Conservation (phyloP, 2,113 vertebrate genomes). For the Grantiella picta region DNA sequence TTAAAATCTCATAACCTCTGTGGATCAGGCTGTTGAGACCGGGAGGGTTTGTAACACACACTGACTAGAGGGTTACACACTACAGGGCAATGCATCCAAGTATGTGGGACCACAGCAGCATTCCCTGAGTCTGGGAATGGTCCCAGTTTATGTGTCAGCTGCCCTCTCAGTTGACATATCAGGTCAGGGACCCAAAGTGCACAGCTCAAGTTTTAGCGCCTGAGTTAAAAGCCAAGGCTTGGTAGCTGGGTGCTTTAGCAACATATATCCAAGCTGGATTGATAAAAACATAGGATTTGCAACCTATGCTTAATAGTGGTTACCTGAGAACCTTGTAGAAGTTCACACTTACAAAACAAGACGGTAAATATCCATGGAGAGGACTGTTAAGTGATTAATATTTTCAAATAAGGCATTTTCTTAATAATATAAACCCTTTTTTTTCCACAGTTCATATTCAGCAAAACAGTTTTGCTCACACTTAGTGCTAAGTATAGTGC, state of each 20-base stretch:
- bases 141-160: not conserved
- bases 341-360: not conserved
- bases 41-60: not conserved
- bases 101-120: not conserved
- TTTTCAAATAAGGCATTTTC: not conserved
- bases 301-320: not conserved
- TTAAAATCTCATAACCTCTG: not conserved
- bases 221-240: not conserved
- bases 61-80: not conserved
- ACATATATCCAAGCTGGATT: not conserved
- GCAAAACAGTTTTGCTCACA: not conserved
- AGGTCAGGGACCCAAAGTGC: not conserved
- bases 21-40: not conserved
- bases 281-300: not conserved
- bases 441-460: not conserved
- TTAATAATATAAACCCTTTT: not conserved
- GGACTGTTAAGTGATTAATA: not conserved
- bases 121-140: not conserved
- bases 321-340: not conserved
- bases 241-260: not conserved
- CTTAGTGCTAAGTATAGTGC: not conserved
- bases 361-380: not conserved
- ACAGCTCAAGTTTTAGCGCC: not conserved
- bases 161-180: not conserved
- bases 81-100: not conserved